phyloP scores from a whole-genome alignment of 2,113 vertebrate genomes.

The Sus scrofa region DNA sequence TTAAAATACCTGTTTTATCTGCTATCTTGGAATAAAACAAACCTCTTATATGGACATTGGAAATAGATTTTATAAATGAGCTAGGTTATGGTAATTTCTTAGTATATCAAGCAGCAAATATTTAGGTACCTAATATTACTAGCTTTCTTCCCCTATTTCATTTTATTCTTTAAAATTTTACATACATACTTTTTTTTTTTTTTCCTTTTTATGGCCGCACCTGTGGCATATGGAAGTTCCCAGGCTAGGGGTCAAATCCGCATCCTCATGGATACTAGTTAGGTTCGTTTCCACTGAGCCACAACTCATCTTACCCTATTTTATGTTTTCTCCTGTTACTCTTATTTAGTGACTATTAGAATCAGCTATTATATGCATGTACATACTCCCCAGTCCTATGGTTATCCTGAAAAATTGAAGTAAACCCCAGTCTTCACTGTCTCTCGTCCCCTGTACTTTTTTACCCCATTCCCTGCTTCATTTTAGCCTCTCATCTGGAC shows the following conservation, averaged over 20 bases:
- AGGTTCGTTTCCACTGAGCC: no score
- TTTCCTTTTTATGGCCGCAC: no score
- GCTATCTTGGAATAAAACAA: not conserved
- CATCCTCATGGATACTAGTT: no score
- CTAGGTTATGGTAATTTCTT: constrained; percentile 11
- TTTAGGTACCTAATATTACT: not conserved
- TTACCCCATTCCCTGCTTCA: not conserved
- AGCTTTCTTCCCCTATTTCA: not conserved
- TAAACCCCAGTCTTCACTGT: not conserved
- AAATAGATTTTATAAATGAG: constrained; percentile 29
- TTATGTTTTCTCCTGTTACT: not conserved
- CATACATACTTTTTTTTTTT: no score
- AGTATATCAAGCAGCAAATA: not conserved
- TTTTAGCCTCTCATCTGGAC: not conserved
- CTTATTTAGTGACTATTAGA: not conserved
- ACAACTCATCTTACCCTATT: not conserved
- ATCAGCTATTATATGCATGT: not conserved
- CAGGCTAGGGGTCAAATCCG: no score
- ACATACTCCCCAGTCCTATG: not conserved
- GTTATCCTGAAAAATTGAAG: not conserved
- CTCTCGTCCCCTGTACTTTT: not conserved
- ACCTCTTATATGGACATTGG: not conserved
- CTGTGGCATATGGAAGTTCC: no score
- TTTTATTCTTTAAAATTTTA: no score
- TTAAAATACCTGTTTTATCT: constrained; percentile 21